A percentile compares a stretch with the other conserved stretches of the same genome.
These are phyloP conservation scores for Carcharodon carcharias DNA, from an alignment of 2,797 vertebrate species.

Conservation along the genomic window DNA sequence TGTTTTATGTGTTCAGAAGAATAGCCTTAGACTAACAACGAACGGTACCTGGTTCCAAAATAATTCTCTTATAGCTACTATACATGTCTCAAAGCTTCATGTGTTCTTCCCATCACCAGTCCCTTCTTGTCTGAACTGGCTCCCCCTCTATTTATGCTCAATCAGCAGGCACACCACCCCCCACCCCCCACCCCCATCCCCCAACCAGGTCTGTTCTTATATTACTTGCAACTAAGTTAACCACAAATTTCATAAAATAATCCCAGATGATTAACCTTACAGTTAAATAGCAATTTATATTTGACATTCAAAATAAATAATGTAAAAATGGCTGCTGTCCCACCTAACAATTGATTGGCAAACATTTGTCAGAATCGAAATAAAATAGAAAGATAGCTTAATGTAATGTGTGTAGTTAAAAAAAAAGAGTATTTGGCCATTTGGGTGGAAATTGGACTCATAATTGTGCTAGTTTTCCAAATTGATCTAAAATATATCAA, in stretches of 20 bases:
- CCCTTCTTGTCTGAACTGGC: background rate
- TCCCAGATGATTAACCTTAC: background rate
- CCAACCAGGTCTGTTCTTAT: background rate
- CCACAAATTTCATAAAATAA: background rate
- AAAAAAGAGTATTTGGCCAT: background rate
- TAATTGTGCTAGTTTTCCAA: background rate
- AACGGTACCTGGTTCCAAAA: background rate
- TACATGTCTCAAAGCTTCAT: background rate
- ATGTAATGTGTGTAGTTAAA: background rate
- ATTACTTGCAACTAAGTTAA: background rate
- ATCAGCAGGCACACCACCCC: background rate
- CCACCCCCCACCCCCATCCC: background rate
- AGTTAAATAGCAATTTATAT: background rate
- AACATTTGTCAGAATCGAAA: background rate
- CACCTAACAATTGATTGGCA: background rate
- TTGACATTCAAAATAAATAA: background rate
- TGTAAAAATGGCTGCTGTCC: background rate
- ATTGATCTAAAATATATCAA: background rate
- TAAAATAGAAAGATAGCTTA: background rate
- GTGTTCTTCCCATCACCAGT: background rate
- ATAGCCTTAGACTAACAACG: background rate
- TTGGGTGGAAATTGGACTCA: background rate
- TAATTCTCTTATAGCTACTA: background rate
- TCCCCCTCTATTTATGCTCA: background rate
- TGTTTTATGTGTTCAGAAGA: background rate